phyloP scores from a whole-genome alignment of 2,888 invertebrate species.

The Ophion obscuratus region DNA sequence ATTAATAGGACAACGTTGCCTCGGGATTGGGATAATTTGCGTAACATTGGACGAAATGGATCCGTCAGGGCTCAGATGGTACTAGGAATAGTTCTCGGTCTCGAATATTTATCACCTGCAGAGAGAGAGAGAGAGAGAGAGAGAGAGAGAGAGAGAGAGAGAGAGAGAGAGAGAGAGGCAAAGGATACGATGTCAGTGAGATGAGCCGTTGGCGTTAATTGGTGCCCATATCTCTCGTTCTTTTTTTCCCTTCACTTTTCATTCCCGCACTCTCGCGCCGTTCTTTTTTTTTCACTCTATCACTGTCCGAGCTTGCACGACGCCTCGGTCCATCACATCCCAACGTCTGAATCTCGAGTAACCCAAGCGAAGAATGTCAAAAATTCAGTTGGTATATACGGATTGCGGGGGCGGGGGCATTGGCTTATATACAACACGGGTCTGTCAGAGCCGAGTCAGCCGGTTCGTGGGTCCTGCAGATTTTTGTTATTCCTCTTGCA shows the following conservation, averaged over 20 bases:
- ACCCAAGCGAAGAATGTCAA: slow-evolving; percentile 14
- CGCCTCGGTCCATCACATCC: slow-evolving; percentile 28
- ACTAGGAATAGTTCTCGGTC: slow-evolving; percentile 68
- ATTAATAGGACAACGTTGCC: slow-evolving; percentile 75
- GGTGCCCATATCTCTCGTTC: slow-evolving; percentile 45
- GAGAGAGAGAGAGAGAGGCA: slow-evolving; percentile 14
- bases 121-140: slow-evolving; percentile 16
- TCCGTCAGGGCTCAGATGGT: slow-evolving; percentile 71
- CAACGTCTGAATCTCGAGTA: slow-evolving; percentile 25
- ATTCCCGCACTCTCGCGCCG: slow-evolving; percentile 17
- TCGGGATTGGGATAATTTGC: slow-evolving; percentile 74
- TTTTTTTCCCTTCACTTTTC: slow-evolving; percentile 31
- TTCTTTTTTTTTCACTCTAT: slow-evolving; percentile 35
- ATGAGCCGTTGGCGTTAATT: slow-evolving; percentile 57
- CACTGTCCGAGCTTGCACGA: slow-evolving; percentile 20
- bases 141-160: slow-evolving; percentile 13
- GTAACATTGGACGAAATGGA: slow-evolving; percentile 74
- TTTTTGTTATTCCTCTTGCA: neutral
- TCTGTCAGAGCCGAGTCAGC: neutral
- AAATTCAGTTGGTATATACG: slow-evolving; percentile 30
- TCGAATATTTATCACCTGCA: slow-evolving; percentile 65
- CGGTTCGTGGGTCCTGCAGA: neutral
- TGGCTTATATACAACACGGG: neutral
- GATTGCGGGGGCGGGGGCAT: neutral
- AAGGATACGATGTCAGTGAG: slow-evolving; percentile 31